Conservation (phyloP, 2,888 invertebrate species). For the Hecatera dysodea region DNA sequence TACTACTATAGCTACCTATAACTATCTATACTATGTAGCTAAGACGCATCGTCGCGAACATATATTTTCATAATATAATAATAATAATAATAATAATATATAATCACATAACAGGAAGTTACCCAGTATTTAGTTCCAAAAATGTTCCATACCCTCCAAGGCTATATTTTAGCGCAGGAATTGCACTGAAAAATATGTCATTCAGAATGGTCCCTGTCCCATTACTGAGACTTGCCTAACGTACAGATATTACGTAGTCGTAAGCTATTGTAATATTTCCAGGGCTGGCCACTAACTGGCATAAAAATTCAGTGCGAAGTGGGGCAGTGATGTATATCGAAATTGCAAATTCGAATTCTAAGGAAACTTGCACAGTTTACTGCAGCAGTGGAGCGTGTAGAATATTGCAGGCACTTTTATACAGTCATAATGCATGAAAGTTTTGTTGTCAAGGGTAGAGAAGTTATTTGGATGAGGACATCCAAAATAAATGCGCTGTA, state of each 20-base stretch:
- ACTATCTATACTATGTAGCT: too few species aligned
- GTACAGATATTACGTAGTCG: slow-evolving; percentile 14
- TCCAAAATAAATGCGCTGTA: not conserved
- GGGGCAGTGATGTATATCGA: slow-evolving; percentile 54
- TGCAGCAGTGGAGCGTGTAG: slow-evolving; percentile 47
- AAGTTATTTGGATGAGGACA: slow-evolving; percentile 4
- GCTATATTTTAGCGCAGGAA: not conserved
- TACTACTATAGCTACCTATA: too few species aligned
- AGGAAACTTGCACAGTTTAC: slow-evolving; percentile 63
- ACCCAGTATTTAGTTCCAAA: not conserved
- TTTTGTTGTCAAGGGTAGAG: slow-evolving; percentile 32
- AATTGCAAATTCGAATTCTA: slow-evolving; percentile 64
- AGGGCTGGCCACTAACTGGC: slow-evolving; percentile 39
- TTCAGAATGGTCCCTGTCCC: slow-evolving; percentile 3
- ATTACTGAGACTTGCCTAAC: not conserved
- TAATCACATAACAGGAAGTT: not conserved
- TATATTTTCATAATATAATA: too few species aligned
- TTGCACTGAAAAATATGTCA: not conserved
- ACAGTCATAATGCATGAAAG: slow-evolving; percentile 27
- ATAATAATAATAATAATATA: not conserved
- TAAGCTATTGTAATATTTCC: slow-evolving; percentile 55
- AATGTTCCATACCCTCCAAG: too few species aligned
- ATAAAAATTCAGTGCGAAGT: slow-evolving; percentile 63
- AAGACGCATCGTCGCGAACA: too few species aligned
- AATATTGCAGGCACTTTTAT: slow-evolving; percentile 57